Conservation (phyloP, 2,113 vertebrate genomes). For the Columba livia region DNA sequence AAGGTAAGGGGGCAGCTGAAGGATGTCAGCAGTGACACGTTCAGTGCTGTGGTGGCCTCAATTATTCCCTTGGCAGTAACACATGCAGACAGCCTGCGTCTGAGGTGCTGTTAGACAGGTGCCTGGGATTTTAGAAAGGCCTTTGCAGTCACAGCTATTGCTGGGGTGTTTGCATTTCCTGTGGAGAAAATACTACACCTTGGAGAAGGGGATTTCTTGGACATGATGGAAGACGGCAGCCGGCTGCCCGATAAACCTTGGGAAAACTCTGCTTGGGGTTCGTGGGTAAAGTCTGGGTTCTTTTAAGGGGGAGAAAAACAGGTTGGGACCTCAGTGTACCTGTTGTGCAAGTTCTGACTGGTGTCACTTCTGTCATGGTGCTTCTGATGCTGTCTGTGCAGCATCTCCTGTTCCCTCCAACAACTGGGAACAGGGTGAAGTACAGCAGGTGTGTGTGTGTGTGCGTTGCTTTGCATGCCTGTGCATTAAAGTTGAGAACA, state of each 20-base stretch:
- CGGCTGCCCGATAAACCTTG: neutral
- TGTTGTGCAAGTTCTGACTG: neutral
- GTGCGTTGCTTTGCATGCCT: fast-evolving
- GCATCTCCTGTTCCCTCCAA: fast-evolving
- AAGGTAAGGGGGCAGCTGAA: neutral
- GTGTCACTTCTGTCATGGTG: neutral
- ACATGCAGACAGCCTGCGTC: fast-evolving
- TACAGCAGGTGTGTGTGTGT: neutral
- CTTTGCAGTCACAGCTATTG: fast-evolving
- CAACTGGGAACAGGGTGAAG: neutral
- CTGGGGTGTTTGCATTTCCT: neutral
- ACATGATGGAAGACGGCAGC: neutral
- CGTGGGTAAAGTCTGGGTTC: neutral
- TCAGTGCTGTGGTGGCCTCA: fast-evolving
- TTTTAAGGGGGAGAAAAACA: neutral
- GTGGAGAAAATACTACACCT: neutral
- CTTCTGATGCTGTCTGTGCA: neutral
- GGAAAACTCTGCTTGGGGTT: too few relatives aligned
- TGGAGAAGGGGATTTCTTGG: neutral
- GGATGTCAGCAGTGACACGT: fast-evolving
- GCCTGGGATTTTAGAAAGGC: neutral
- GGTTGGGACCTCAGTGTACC: too few relatives aligned
- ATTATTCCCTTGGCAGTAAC: neutral
- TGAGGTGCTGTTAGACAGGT: fast-evolving
- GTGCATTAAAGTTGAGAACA: neutral